Base-by-base conservation (phyloP, 2,888 invertebrate genomes). In the Netelia inedita region DNA sequence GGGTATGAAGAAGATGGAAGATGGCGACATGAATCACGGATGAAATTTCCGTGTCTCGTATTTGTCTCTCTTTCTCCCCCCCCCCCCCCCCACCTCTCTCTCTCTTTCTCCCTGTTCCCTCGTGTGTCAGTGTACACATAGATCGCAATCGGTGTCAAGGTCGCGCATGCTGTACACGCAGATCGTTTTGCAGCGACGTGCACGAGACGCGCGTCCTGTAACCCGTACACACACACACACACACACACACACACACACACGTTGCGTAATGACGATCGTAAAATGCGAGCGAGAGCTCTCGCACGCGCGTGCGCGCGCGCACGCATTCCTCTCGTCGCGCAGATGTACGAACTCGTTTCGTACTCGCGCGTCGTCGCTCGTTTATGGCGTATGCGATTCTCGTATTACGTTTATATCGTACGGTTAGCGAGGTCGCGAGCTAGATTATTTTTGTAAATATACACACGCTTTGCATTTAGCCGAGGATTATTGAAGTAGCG, bases 61-160 rank as follows among this genome's bases (percentile, higher is more conserved):
- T 35, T 35, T 35, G 6, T 35, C 35, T 35, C 35, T 35, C 35
- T 35, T 6, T 35, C 23, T 23, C 23, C 23, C 23, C 2, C 23
- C 2, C 2, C 23, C 23, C 2, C 2, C 2, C 23, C 2, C 23
- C 2, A 23, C 2, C 35, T 35, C 35, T 35, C 6, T 35, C 6
- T 6, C 35, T 35, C 35, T 35, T 6, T 35, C 35, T 35, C 35
- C 6, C 35, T 35, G 1, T 35, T 35, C 6, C 14, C 55, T 41
- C 59, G 43, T 61, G 43, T 19, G n/a, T 23, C 63, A n/a, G 9
- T 28, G 41, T n/a, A 41, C 53, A 53, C 53, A 65, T 53, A 82
- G 75, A 87, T 84, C 89, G 71, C 88, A 87, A 93, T 93, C 88
- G 89, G 92, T 92, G 93, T 93, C 93, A 93, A 93, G 93, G 93